phyloP scores from a whole-genome alignment of 2,888 invertebrate genomes.

The Lepidocyrtoides sp. region DNA sequence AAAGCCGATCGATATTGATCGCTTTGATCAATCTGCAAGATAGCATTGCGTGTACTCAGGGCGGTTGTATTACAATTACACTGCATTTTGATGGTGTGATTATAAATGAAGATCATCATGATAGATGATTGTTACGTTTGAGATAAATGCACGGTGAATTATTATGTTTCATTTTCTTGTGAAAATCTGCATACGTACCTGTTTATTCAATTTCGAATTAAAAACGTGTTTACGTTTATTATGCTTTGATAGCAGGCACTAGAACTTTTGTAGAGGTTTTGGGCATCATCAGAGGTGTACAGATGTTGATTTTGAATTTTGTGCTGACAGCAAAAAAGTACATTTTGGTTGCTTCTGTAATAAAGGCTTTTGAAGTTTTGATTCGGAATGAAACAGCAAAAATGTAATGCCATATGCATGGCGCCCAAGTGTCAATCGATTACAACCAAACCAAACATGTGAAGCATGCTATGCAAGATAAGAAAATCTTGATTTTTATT shows the following conservation, averaged over 20 bases:
- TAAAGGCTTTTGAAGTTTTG: background rate
- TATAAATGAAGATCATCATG: background rate
- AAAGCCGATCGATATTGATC: constrained; percentile 53
- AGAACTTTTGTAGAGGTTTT: too few species aligned
- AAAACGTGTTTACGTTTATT: constrained; percentile 43
- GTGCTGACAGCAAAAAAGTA: background rate
- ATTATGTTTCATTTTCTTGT: background rate
- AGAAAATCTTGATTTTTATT: background rate
- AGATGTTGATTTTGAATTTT: constrained; percentile 29
- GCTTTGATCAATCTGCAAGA: background rate
- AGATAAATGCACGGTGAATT: constrained; percentile 12
- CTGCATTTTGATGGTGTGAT: constrained; percentile 30
- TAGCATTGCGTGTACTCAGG: background rate
- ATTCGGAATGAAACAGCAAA: background rate
- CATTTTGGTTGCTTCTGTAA: background rate
- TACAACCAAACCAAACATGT: background rate
- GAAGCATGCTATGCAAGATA: too few species aligned
- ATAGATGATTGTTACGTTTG: background rate
- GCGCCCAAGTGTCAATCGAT: too few species aligned
- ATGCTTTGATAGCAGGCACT: background rate
- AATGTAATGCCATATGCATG: too few species aligned
- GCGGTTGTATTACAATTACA: background rate
- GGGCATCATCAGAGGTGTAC: background rate
- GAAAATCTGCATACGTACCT: constrained; percentile 6
- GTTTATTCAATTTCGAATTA: background rate